A percentile compares a stretch with the other conserved stretches of the same genome.
phyloP scores from a whole-genome alignment of 1,140 invertebrate species.

The Drosophila aff. region DNA sequence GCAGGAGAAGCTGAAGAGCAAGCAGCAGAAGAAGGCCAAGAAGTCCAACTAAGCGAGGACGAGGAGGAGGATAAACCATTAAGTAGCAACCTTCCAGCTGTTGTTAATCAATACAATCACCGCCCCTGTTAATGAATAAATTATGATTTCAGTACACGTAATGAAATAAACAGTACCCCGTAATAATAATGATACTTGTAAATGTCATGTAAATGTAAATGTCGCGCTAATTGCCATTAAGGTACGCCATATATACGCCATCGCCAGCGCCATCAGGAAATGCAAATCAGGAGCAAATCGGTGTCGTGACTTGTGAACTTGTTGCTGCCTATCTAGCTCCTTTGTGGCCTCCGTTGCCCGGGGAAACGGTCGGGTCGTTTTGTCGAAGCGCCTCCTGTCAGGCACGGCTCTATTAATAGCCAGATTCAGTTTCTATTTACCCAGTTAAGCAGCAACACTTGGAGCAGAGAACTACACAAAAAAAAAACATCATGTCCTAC shows the following conservation, averaged over 20 bases:
- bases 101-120: constrained; percentile 46
- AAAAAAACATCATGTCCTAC: constrained; percentile 53
- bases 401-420: constrained; percentile 28
- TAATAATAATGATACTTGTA: constrained; percentile 26
- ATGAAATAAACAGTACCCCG: constrained; percentile 48
- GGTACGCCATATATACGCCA: constrained; percentile 26
- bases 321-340: constrained; percentile 45
- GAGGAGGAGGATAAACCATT: constrained; percentile 4
- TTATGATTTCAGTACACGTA: constrained; percentile 55
- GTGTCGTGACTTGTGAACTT: constrained; percentile 70
- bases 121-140: constrained; percentile 62
- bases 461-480: constrained; percentile 6
- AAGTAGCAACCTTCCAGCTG: constrained; percentile 31
- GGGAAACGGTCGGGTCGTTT: constrained; percentile 66
- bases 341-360: constrained; percentile 57
- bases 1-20: constrained; percentile 88
- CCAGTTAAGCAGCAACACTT: constrained; percentile 37
- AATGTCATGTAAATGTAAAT: constrained; percentile 23
- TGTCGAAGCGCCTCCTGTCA: constrained; percentile 64
- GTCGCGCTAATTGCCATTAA: constrained; percentile 53
- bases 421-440: constrained; percentile 39
- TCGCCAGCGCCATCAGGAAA: constrained; percentile 22
- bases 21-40: constrained; percentile 81
- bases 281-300: constrained; percentile 33
- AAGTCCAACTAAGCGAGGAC: constrained; percentile 68